Base-by-base conservation (phyloP, 2,797 vertebrate genomes). In the Sphenopsis melanotis region DNA sequence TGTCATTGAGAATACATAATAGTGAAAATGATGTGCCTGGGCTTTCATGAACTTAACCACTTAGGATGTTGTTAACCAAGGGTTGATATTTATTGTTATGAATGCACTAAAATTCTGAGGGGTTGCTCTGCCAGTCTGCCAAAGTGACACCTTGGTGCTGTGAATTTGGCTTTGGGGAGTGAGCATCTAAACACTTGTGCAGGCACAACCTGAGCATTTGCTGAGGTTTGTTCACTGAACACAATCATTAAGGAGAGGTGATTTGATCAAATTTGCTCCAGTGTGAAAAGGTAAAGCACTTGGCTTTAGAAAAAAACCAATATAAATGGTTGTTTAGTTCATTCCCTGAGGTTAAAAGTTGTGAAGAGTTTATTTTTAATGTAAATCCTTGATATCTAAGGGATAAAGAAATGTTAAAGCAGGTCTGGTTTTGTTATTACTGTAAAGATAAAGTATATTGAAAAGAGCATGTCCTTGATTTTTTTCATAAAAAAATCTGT, bases 1-100 rank as follows among this genome's bases (percentile, higher is more conserved):
- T 99, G 98, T 99, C 98, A 99, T 98, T 97, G 98, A 98, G 98
- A 98, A 98, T 98, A 98, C 98, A 98, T 96, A 98, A 99, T 98
- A 98, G 98, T 93, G 96, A 97, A 97, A 97, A 97, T 96, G 96
- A 97, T 97, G 97, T 97, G 98, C 98, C 98, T 98, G 98, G 96
- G 97, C 96, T 95, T 94, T 96, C 89, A 96, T 89, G 91, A 96
- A 97, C 95, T 98, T 97, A 98, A 97, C 96, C 89, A 53, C 88
- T 97, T 92, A 87, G 69, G 86, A 92, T 89, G 80, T 47, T 90
- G 68, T 90, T 96, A 70, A 90, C 77, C 2, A 3, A 85, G n/a
- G 69, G 60, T 34, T 80, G 86, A 68, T 82, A 69, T 37, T 52
- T 17, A 7, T 30, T 41, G 47, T 70, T 86, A 78, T 39, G 63